Base-by-base conservation (phyloP, 2,888 invertebrate genomes). In the Chrysomela aeneicollis region DNA sequence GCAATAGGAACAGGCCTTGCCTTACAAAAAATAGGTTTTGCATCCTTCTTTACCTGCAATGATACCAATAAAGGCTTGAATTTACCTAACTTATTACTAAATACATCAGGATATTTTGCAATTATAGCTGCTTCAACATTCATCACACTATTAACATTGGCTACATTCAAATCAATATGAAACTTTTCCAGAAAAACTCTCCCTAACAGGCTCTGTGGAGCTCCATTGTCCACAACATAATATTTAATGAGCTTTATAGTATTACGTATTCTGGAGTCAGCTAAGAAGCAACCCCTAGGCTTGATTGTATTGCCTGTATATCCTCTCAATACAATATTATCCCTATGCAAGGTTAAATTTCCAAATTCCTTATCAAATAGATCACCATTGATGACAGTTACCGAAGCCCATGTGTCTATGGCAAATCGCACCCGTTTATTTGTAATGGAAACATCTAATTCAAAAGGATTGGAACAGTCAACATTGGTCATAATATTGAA, bases 1-100 rank as follows among this genome's bases (percentile, higher is more conserved):
- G 57, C 18, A 12, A 57, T 15, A 6, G 57, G 30, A 5, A 57
- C 57, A 22, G 57, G 46, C 15, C 57, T 57, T 15, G 57, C 26
- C 18, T 47, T 57, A 26, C 46, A 47, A 2, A 47, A 57, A 12
- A 57, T 47, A 1, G 57, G 47, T 47, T 57, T 37, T 9, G 30
- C 17, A 17, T 46, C 42, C 15, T 5, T 2, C 46, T 57, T 15
- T 17, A 54, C 19, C 53, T 37, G 37, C 12, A 54, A 12, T 15
- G 37, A 19, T 35, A 54, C 18, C 4, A 2, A 22, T 35, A 1
- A 6, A 18, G 6, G 5, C 32, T 19, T 54, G 35, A 19, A 54
- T 18, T 37, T 54, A 6, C 32, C 35, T 18, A 35, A 32, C 4
- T 5, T 54, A 2, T 21, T 18, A 12, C 18, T 35, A 9, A 54